A percentile compares a stretch with the other conserved stretches of the same genome.
phyloP scores from a whole-genome alignment of 2,888 invertebrate species.

The Sinotaia quadrata region DNA sequence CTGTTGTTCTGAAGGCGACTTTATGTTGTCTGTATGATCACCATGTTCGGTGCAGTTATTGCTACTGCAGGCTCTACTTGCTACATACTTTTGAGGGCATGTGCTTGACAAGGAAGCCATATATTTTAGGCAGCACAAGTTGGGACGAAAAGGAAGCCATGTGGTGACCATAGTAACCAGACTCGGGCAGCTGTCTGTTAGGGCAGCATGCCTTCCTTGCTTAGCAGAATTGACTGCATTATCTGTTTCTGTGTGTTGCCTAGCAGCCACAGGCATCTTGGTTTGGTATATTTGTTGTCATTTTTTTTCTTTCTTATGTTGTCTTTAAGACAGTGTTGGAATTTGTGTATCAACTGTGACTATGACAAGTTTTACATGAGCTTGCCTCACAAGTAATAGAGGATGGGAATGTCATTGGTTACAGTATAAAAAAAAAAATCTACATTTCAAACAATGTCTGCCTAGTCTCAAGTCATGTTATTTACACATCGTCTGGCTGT shows the following conservation, averaged over 20 bases:
- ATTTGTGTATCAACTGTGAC: not conserved
- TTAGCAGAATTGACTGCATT: not conserved
- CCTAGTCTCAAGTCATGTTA: too few species aligned
- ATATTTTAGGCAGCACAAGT: too few species aligned
- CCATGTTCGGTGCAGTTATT: not conserved
- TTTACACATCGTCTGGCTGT: too few species aligned
- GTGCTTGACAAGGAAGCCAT: not conserved
- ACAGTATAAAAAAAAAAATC: too few species aligned
- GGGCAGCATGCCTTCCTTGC: not conserved
- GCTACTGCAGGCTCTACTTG: not conserved
- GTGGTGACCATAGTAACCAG: not conserved
- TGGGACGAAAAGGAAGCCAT: too few species aligned
- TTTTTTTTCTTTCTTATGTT: not conserved
- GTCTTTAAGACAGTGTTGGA: not conserved
- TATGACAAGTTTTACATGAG: too few species aligned
- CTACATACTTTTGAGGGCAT: not conserved
- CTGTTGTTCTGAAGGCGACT: too few species aligned
- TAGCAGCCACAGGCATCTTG: not conserved
- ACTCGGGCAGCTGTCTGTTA: not conserved
- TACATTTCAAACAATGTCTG: too few species aligned
- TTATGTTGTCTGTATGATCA: not conserved
- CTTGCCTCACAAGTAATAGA: too few species aligned
- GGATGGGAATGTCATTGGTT: too few species aligned
- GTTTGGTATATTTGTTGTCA: not conserved
- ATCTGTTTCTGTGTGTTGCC: conserved; percentile 2